phyloP scores from a whole-genome alignment of 2,888 invertebrate genomes.

The Notodonta ziczac region DNA sequence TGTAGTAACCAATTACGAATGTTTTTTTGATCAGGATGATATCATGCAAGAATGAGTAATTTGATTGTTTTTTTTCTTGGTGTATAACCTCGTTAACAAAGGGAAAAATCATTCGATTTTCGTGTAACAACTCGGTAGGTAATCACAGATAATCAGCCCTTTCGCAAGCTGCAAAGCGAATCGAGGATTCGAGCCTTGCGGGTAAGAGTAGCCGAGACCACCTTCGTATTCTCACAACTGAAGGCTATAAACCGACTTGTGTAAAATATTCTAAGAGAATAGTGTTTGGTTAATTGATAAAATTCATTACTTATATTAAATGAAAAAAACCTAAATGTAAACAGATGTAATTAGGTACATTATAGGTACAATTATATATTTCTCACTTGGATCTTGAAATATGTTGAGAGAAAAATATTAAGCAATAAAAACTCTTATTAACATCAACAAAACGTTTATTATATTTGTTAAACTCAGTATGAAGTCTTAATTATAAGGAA shows the following conservation, averaged over 20 bases:
- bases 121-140: constrained; percentile 37
- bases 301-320: too few relatives aligned
- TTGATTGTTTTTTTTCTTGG: constrained; percentile 9
- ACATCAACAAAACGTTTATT: background rate
- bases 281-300: too few relatives aligned
- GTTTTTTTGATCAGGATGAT: background rate
- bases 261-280: too few relatives aligned
- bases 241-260: background rate
- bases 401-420: background rate
- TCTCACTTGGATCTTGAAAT: too few relatives aligned
- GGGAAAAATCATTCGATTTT: constrained; percentile 32
- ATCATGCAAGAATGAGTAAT: background rate
- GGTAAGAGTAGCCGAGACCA: constrained; percentile 38
- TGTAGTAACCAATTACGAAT: background rate
- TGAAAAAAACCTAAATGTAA: too few relatives aligned
- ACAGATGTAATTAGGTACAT: too few relatives aligned
- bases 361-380: too few relatives aligned
- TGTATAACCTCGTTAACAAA: constrained; percentile 18
- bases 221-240: constrained; percentile 26
- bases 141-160: constrained; percentile 44
- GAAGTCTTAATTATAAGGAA: constrained; percentile 11
- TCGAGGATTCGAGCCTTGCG: constrained; percentile 39
- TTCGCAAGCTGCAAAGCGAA: constrained; percentile 39
- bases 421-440: background rate
- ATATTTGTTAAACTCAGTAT: background rate